A percentile compares a stretch with the other conserved stretches of the same genome.
phyloP scores from a whole-genome alignment of 2,888 invertebrate genomes.

The Maniola hyperantus region DNA sequence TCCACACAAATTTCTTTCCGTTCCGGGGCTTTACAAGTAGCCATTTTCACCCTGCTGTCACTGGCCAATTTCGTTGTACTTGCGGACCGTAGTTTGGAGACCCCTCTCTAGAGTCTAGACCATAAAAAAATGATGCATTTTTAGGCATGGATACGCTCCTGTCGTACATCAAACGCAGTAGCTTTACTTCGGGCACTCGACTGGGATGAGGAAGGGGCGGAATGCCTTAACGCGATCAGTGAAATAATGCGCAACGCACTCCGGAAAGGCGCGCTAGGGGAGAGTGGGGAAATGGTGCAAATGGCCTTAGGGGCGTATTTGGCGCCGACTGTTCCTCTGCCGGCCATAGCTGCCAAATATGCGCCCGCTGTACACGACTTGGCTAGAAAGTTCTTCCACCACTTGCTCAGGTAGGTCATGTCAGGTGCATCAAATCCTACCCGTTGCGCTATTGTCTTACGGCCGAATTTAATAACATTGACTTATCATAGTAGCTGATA shows the following conservation, averaged over 20 bases:
- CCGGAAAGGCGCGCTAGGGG: slow-evolving; percentile 44
- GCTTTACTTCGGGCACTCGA: slow-evolving; percentile 84
- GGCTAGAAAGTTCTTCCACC: slow-evolving; percentile 94
- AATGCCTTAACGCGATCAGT: slow-evolving; percentile 89
- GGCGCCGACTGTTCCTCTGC: slow-evolving; percentile 85
- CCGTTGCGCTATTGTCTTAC: background rate
- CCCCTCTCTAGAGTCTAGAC: no score
- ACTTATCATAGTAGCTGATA: no score
- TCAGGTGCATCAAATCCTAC: background rate
- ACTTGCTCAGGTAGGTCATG: slow-evolving; percentile 91
- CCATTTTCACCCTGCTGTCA: no score
- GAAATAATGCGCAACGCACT: slow-evolving; percentile 58
- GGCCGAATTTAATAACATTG: no score
- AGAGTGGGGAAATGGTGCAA: slow-evolving; percentile 75
- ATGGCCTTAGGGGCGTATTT: slow-evolving; percentile 92
- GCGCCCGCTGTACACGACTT: slow-evolving; percentile 90
- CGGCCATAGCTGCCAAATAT: slow-evolving; percentile 86
- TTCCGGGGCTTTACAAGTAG: no score
- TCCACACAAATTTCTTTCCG: no score
- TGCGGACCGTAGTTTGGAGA: no score
- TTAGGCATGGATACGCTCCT: slow-evolving; percentile 66
- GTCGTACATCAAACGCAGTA: slow-evolving; percentile 63
- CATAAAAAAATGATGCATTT: slow-evolving; percentile 12
- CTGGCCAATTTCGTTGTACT: no score
- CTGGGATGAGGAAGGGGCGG: slow-evolving; percentile 90